Base-by-base conservation (phyloP, 2,113 vertebrate species). In the Laticauda laticaudata region DNA sequence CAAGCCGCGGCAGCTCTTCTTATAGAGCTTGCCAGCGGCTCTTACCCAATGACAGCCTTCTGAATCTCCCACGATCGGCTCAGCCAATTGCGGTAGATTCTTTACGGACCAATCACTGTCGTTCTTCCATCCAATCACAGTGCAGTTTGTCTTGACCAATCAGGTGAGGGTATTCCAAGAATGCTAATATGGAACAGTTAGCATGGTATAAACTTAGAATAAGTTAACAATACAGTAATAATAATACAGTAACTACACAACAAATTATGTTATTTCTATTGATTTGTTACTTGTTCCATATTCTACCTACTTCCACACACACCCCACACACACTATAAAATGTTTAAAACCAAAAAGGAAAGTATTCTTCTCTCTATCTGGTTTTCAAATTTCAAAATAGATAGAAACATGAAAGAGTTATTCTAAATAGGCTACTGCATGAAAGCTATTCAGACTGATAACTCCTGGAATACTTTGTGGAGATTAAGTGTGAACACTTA, bases 391-490 rank as follows among this genome's bases (percentile, higher is more conserved):
- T 57, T 34, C 24, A 94, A 75, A 93, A 91, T 51, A 91, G 43
- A 64, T 91, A 94, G 91, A 94, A n/a, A 88, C 1, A 69, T 34
- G 93, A 93, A 93, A 91, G 23, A 8, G 90, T 91, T 92, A 29
- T 43, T 95, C 11, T 88, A 89, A 95, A 94, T 94, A 59, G 96
- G 96, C 57, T 48, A 86, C 87, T 88, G 43, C 87, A 90, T 95
- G 91, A 96, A 96, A 94, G 91, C 51, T 86, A 92, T 93, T 91
- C 92, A 93, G 89, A 96, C 7, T 91, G 48, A 89, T 94, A 96
- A 93, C 39, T 95, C 81, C 92, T 95, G 57, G 48, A 94, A 93
- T 45, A 51, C 87, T 57, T 90, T 15, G 29, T 88, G 64, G 94
- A 26, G 89, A 15, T 93, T 2, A 55, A 91, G 69, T n/a, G n/a